Evolutionary conservation across 2,888 invertebrate genomes (phyloP).

Genomic region (Mellilla xanthometata): DNA sequence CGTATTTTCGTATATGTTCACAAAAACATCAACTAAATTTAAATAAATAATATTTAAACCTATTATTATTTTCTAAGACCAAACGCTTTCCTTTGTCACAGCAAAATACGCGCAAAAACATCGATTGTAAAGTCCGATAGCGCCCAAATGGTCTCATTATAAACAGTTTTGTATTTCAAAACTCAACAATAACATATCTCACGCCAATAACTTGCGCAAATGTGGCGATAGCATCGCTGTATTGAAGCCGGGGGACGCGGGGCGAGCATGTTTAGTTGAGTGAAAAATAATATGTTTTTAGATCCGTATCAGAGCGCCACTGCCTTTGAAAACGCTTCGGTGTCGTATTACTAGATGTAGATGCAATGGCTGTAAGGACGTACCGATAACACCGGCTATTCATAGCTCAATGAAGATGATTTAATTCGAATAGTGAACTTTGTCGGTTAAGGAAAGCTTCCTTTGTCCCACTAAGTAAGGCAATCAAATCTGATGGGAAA

Average conservation of each 20-base stretch:
- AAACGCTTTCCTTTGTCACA: background rate
- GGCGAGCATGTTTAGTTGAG: constrained; percentile 59
- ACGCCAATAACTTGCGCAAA: constrained; percentile 56
- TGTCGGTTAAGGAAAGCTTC: too few relatives aligned
- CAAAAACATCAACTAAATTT: too few relatives aligned
- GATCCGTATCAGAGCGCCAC: constrained; percentile 63
- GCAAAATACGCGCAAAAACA: background rate
- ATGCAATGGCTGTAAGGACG: constrained; percentile 35
- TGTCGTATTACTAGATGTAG: constrained; percentile 50
- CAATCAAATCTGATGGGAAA: too few relatives aligned
- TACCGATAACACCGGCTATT: background rate
- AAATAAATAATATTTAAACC: too few relatives aligned
- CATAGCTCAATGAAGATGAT: too few relatives aligned
- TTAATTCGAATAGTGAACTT: too few relatives aligned
- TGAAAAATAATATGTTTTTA: constrained; percentile 77
- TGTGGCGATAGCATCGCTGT: constrained; percentile 43
- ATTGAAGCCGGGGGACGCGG: constrained; percentile 32
- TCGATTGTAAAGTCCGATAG: constrained; percentile 7
- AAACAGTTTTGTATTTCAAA: constrained; percentile 41
- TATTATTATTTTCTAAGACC: too few relatives aligned
- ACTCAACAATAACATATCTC: constrained; percentile 42
- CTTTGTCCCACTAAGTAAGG: too few relatives aligned
- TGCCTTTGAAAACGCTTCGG: constrained; percentile 35
- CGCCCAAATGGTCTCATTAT: constrained; percentile 30
- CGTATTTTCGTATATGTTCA: too few relatives aligned